These are phyloP conservation scores for Alectura lathami DNA, from an alignment of 2,113 vertebrate species.

Conservation along the genomic window DNA sequence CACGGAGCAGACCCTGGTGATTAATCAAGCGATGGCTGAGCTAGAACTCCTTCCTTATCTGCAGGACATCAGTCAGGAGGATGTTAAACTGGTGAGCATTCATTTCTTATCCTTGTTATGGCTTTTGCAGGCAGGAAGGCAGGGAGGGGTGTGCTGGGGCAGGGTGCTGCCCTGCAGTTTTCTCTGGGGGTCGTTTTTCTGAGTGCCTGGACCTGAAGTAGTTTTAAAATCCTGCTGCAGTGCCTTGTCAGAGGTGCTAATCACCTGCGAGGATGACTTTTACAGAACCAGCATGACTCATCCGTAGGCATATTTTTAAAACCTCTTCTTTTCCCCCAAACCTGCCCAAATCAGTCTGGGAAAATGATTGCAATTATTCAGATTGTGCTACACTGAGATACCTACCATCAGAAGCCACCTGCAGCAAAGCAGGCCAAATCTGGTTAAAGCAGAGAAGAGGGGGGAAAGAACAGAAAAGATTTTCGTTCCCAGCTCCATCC, in stretches of 20 bases:
- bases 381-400: conserved; percentile 15
- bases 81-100: conserved; percentile 68
- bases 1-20: conserved; percentile 72
- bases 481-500: not conserved
- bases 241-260: conserved; percentile 57
- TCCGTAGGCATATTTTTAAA: conserved; percentile 61
- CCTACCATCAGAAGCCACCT: conserved; percentile 32
- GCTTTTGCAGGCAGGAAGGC: conserved; percentile 30
- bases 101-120: conserved; percentile 46
- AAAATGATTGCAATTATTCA: conserved; percentile 68
- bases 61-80: conserved; percentile 74
- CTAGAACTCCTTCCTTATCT: conserved; percentile 79
- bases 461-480: not conserved
- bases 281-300: conserved; percentile 63
- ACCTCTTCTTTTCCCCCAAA: conserved; percentile 55
- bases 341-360: conserved; percentile 36
- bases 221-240: conserved; percentile 40
- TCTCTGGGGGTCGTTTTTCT: not conserved
- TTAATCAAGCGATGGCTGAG: conserved; percentile 80
- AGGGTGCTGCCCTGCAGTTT: not conserved
- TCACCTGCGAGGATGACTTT: conserved; percentile 57
- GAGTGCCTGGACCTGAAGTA: not conserved
- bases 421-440: not conserved
- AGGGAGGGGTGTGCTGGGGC: not conserved
- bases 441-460: not conserved